Conservation (phyloP, 2,113 vertebrate genomes). For the Ondatra zibethicus region DNA sequence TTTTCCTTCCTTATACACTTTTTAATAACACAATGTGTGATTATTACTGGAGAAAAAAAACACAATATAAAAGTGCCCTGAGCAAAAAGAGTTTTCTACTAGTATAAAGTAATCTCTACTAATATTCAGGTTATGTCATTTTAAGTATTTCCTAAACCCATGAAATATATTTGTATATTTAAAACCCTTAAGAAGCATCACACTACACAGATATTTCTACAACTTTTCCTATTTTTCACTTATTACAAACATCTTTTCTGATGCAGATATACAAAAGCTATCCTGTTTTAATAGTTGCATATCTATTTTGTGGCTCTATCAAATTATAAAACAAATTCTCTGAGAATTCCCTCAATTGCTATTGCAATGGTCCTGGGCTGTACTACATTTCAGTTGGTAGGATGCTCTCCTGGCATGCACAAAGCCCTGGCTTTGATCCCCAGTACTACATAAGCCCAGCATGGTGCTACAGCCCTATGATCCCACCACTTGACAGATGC, state of each 20-base stretch:
- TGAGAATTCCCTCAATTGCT: background rate
- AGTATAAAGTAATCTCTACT: background rate
- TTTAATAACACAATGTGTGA: background rate
- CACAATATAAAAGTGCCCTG: background rate
- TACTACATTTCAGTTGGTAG: background rate
- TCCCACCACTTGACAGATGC: background rate
- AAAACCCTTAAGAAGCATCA: background rate
- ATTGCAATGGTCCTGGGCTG: background rate
- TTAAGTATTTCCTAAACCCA: background rate
- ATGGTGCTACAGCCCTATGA: background rate
- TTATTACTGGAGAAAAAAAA: background rate
- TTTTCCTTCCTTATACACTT: background rate
- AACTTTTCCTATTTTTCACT: background rate
- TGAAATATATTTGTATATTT: background rate
- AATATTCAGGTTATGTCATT: background rate
- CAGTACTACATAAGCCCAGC: background rate
- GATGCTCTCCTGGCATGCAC: background rate
- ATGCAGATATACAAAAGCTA: background rate
- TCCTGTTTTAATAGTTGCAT: background rate
- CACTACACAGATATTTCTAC: background rate
- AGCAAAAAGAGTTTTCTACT: background rate
- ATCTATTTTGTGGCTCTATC: background rate
- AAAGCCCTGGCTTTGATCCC: background rate
- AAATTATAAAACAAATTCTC: background rate
- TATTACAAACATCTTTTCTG: background rate